These are phyloP conservation scores for Bombus vancouverensis DNA, from an alignment of 1,140 invertebrate species.

Conservation along the genomic window DNA sequence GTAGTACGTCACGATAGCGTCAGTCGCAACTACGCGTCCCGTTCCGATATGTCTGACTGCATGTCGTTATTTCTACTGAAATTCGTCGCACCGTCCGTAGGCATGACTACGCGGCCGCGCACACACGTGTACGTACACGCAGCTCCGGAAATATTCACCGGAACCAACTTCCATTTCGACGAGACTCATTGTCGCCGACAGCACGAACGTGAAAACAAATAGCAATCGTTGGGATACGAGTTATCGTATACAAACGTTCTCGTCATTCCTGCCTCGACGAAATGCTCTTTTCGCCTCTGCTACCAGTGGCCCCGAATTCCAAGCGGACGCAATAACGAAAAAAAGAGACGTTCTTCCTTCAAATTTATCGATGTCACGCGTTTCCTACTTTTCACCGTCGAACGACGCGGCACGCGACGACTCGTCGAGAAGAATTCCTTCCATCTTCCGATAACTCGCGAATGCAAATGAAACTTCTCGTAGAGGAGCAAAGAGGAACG, in stretches of 20 bases:
- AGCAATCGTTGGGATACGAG: slow-evolving; percentile 55
- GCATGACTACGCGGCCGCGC: neutral
- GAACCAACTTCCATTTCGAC: slow-evolving; percentile 42
- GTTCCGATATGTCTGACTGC: slow-evolving; percentile 65
- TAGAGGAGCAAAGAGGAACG: no score
- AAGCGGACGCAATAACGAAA: neutral
- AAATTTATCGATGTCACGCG: neutral
- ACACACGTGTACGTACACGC: neutral
- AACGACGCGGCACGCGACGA: neutral
- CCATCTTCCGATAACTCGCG: neutral
- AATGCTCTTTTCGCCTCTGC: slow-evolving; percentile 20
- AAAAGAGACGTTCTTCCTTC: neutral
- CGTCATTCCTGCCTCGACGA: slow-evolving; percentile 13
- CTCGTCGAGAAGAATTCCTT: neutral
- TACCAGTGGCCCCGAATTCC: neutral
- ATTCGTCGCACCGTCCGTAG: slow-evolving; percentile 34
- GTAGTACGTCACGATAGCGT: slow-evolving; percentile 71
- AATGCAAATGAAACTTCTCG: no score
- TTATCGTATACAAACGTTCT: slow-evolving; percentile 46
- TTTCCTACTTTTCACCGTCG: neutral
- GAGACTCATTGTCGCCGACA: slow-evolving; percentile 58
- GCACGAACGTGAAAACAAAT: slow-evolving; percentile 49
- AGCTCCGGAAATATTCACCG: slow-evolving; percentile 56
- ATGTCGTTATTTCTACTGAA: slow-evolving; percentile 68
- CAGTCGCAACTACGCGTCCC: slow-evolving; percentile 57